Percentiles rank a stretch among this genome's conserved stretches.
Conservation (phyloP, 2,888 invertebrate genomes). For the Morpho helenor region DNA sequence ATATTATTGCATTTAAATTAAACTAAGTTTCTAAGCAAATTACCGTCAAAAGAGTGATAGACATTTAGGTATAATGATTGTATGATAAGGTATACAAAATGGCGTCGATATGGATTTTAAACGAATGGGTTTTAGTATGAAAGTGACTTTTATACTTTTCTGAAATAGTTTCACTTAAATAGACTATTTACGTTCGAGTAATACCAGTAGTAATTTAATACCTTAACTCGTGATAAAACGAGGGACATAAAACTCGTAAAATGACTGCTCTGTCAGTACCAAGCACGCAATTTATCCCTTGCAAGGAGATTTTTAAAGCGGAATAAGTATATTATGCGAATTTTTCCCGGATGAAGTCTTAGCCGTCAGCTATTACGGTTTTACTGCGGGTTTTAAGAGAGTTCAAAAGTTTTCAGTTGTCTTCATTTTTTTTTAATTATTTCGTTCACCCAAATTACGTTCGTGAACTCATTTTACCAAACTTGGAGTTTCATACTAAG, state of each 20-base stretch:
- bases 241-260: slow-evolving; percentile 59
- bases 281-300: slow-evolving; percentile 57
- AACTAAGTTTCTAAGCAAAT: too few species aligned
- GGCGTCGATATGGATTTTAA: too few species aligned
- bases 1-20: too few species aligned
- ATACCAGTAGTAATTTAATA: slow-evolving; percentile 8
- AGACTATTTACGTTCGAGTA: slow-evolving; percentile 6
- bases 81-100: too few species aligned
- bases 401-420: background rate
- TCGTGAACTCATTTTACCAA: too few species aligned
- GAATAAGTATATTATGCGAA: slow-evolving; percentile 18
- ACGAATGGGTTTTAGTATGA: too few species aligned
- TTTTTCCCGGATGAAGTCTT: slow-evolving; percentile 11
- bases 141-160: too few species aligned
- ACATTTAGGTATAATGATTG: too few species aligned
- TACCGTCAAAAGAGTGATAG: too few species aligned
- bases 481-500: too few species aligned
- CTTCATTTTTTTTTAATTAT: background rate
- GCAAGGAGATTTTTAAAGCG: slow-evolving; percentile 23
- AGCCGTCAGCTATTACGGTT: slow-evolving; percentile 3
- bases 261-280: slow-evolving; percentile 64
- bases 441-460: background rate
- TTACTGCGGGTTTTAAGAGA: background rate
- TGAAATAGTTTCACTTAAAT: background rate
- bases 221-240: slow-evolving; percentile 49